Evolutionary conservation across 1,140 invertebrate species (phyloP), one percentile per base, ranked within the genome.

Genomic region (Dendrolimus kikuchii): DNA sequence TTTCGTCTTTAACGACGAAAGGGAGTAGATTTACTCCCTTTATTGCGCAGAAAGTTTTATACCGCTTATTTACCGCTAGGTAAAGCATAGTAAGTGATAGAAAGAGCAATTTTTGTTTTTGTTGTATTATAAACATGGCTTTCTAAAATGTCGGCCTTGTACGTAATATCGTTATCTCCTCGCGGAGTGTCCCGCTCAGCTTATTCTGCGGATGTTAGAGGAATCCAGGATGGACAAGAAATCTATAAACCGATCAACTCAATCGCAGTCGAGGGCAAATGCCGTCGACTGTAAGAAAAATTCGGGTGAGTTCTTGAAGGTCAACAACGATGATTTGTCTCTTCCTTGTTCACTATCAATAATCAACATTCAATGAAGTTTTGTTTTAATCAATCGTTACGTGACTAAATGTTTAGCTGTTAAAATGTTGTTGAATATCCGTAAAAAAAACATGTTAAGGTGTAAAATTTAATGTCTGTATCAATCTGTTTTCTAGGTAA

Each of bases 91-190:
- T 68, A 58, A 50, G 72, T 59, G 54, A 71, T 57, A 60, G 60
- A 69, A 68, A 66, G 70, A 49, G 57, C 62, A 82, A 88, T 90
- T 51, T 90, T 88, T 88, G 81, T 85, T 86, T 83, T 78, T 87
- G 79, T 80, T 75, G 76, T 79, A 82, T 82, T 74, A 87, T 88
- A 92, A 92, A 92, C 91, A 94, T 94, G 93, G 92, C 91, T 92
- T 93, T 90, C 90, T 94, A 92, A 93, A 89, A 93, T 93, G 92
- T 92, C 89, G 91, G 86, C 86, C 77, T 80, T 90, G 89, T 90
- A 90, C 82, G 85, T 89, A 87, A 75, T 77, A 81, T 87, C 87
- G 77, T 86, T 89, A 88, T 91, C 92, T 92, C 91, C 91, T 88
- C 88, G 89, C 89, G 92, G 92, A 92, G 92, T 75, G 64, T 70